A percentile compares a stretch with the other conserved stretches of the same genome.
Evolutionary conservation across 2,113 vertebrate species (phyloP).

Genomic region (Cavia porcellus): DNA sequence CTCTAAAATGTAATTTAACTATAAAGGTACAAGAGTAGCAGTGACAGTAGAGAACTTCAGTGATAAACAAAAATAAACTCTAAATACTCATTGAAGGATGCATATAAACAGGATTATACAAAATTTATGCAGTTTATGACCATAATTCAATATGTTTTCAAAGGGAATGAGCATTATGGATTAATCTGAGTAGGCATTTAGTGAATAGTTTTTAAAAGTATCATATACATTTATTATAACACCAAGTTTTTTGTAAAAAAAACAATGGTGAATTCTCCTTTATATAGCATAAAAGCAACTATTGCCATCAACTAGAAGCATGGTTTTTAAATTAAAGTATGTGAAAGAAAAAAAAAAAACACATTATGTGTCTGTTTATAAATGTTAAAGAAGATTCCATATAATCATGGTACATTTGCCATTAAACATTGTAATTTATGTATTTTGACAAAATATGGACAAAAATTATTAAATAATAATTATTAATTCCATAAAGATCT

Average conservation of each 20-base stretch:
- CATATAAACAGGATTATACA: not conserved
- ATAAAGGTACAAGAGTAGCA: not conserved
- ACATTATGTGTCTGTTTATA: not conserved
- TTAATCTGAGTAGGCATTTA: not conserved
- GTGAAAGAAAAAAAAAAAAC: not conserved
- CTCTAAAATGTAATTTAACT: not conserved
- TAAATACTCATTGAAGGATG: not conserved
- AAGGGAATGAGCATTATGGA: not conserved
- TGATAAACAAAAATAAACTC: not conserved
- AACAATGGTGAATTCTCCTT: not conserved
- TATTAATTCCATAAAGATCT: not conserved
- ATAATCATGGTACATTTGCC: not conserved
- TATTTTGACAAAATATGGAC: not conserved
- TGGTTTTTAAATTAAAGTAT: not conserved
- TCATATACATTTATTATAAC: not conserved
- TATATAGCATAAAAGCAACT: not conserved
- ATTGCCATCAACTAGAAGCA: not conserved
- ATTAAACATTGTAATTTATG: not conserved
- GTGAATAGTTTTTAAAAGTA: not conserved
- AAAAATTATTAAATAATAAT: not conserved
- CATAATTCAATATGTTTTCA: not conserved
- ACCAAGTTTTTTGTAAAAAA: not conserved
- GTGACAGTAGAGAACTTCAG: not conserved
- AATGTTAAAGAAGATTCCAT: conserved; percentile 6
- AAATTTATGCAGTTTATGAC: not conserved